A percentile compares a stretch with the other conserved stretches of the same genome.
Evolutionary conservation across 2,888 invertebrate species (phyloP).

Genomic region (Cistogaster globosa): DNA sequence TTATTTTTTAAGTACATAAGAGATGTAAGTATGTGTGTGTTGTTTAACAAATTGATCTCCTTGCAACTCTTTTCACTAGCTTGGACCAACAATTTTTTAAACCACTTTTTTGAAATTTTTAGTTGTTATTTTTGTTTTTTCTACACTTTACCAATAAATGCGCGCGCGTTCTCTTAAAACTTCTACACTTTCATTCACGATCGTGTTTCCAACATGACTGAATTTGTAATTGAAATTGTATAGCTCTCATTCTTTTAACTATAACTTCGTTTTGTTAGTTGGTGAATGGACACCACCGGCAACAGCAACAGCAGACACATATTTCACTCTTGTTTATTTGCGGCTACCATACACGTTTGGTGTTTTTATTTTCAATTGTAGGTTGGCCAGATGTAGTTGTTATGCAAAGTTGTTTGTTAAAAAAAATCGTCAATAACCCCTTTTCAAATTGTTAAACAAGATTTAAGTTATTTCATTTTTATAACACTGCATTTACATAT

Average conservation of each 20-base stretch:
- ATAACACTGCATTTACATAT: too few species aligned
- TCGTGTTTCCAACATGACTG: slow-evolving; percentile 70
- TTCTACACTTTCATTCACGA: slow-evolving; percentile 63
- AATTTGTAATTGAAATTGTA: slow-evolving; percentile 49
- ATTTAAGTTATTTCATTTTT: too few species aligned
- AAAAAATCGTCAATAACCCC: too few species aligned
- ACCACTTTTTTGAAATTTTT: slow-evolving; percentile 50
- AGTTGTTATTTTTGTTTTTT: slow-evolving; percentile 22
- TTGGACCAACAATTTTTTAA: slow-evolving; percentile 49
- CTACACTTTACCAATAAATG: slow-evolving; percentile 50
- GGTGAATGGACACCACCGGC: slow-evolving; percentile 41
- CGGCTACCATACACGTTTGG: neutral
- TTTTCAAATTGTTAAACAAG: too few species aligned
- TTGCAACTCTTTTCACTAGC: slow-evolving; percentile 26
- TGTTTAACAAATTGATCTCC: slow-evolving; percentile 31
- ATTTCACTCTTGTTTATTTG: neutral
- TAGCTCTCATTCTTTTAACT: slow-evolving; percentile 25
- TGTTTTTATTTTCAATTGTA: neutral
- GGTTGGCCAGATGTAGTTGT: too few species aligned
- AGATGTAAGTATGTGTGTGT: slow-evolving; percentile 7
- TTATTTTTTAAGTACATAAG: neutral
- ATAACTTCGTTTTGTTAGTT: slow-evolving; percentile 34
- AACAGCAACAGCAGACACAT: slow-evolving; percentile 26
- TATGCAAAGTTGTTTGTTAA: too few species aligned
- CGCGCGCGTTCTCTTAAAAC: slow-evolving; percentile 14